Conservation (phyloP, 2,113 vertebrate genomes). For the Salvelinus sp. region DNA sequence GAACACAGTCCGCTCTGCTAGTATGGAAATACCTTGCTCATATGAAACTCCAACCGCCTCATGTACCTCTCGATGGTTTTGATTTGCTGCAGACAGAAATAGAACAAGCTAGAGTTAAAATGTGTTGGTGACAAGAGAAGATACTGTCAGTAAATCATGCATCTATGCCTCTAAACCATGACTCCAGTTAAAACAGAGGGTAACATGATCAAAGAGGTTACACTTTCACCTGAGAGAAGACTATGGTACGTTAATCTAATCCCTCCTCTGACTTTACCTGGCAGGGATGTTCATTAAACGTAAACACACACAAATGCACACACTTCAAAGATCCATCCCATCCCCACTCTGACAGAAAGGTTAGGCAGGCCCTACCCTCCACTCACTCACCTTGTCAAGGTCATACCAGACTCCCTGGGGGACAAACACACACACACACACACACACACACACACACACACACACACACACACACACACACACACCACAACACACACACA, state of each 20-base stretch:
- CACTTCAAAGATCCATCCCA: conserved; percentile 29
- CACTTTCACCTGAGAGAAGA: neutral
- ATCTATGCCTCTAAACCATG: neutral
- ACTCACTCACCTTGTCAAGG: conserved; percentile 90
- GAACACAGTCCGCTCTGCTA: neutral
- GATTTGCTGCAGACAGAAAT: conserved; percentile 87
- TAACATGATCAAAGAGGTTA: neutral
- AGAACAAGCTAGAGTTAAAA: neutral
- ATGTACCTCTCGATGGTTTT: conserved; percentile 94
- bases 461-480: too few relatives aligned
- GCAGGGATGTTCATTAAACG: too few relatives aligned
- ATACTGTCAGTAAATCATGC: too few relatives aligned
- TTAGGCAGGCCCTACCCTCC: neutral
- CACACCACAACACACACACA: too few relatives aligned
- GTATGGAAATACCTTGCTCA: conserved; percentile 83
- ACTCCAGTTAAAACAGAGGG: neutral
- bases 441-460: too few relatives aligned
- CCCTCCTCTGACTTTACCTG: neutral
- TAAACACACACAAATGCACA: neutral
- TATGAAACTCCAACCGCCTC: conserved; percentile 97
- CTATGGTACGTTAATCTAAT: neutral
- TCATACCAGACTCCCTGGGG: conserved; percentile 94
- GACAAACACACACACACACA: neutral
- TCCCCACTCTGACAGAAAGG: neutral
- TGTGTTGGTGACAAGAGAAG: neutral